phyloP scores from a whole-genome alignment of 1,140 invertebrate genomes.

The Bombus affinis region DNA sequence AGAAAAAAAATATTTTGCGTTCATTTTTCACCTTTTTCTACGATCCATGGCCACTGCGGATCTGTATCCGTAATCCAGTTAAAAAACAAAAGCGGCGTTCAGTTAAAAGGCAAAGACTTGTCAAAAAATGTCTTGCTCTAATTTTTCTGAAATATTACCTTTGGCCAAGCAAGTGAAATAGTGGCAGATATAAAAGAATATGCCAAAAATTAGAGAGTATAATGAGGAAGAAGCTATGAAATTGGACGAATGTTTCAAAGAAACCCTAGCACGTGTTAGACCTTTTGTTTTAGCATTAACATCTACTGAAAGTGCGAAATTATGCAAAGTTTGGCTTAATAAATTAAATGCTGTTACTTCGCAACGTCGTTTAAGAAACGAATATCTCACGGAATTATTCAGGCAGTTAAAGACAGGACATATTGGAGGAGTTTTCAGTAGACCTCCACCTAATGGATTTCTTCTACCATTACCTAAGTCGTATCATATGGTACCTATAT shows the following conservation, averaged over 20 bases:
- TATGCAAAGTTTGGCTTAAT: slow-evolving; percentile 78
- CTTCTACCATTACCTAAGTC: slow-evolving; percentile 58
- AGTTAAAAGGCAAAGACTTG: slow-evolving; percentile 1
- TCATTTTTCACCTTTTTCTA: neutral
- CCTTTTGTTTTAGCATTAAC: slow-evolving; percentile 72
- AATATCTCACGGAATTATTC: slow-evolving; percentile 76
- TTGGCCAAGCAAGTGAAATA: neutral
- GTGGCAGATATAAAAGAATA: slow-evolving; percentile 9
- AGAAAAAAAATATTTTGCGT: neutral
- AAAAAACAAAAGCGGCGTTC: slow-evolving; percentile 9
- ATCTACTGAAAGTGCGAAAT: slow-evolving; percentile 61
- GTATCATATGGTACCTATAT: slow-evolving; percentile 55
- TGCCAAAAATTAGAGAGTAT: slow-evolving; percentile 59
- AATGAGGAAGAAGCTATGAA: slow-evolving; percentile 68
- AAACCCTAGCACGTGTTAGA: slow-evolving; percentile 70
- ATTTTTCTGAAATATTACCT: neutral
- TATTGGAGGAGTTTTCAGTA: slow-evolving; percentile 73
- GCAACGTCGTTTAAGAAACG: slow-evolving; percentile 76
- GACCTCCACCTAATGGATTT: slow-evolving; percentile 67
- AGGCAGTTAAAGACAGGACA: slow-evolving; percentile 72
- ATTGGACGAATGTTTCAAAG: slow-evolving; percentile 77
- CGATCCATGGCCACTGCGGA: neutral
- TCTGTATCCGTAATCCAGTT: too few relatives aligned
- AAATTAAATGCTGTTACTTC: slow-evolving; percentile 70
- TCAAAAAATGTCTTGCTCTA: slow-evolving; percentile 9